A percentile compares a stretch with the other conserved stretches of the same genome.
phyloP scores from a whole-genome alignment of 2,797 vertebrate species.

The Gephyroberyx darwinii region DNA sequence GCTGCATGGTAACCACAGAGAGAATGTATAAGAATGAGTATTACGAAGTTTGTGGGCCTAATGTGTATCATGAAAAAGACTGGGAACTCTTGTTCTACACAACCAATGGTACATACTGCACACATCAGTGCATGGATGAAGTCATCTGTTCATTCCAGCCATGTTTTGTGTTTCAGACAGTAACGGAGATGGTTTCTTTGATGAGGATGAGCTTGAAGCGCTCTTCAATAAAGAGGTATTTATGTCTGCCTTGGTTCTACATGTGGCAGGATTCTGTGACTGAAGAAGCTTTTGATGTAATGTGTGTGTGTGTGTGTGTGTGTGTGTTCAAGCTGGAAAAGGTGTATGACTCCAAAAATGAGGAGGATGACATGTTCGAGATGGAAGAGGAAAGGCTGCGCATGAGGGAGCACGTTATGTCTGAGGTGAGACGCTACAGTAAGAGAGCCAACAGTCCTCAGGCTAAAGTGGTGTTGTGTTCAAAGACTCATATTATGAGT shows the following conservation, averaged over 20 bases:
- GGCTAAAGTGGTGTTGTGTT: no score
- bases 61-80: not conserved
- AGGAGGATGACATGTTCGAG: constrained; percentile 93
- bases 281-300: not conserved
- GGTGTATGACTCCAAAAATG: constrained; percentile 88
- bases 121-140: not conserved
- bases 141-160: not conserved
- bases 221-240: constrained; percentile 94
- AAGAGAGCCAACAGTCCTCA: not conserved
- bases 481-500: no score
- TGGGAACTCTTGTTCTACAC: no score
- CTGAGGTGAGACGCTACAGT: constrained; percentile 81
- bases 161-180: constrained; percentile 81
- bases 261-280: not conserved
- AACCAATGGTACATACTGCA: not conserved
- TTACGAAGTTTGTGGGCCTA: not conserved
- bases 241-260: not conserved
- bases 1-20: constrained; percentile 87
- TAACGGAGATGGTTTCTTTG: constrained; percentile 91
- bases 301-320: constrained; percentile 8
- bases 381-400: constrained; percentile 94
- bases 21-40: no score
- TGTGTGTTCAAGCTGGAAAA: constrained; percentile 88
- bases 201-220: constrained; percentile 93
- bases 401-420: constrained; percentile 96